Percentiles rank a stretch among this genome's conserved stretches.
These are phyloP conservation scores for Erethizon dorsatum DNA, from an alignment of 2,797 vertebrate species.

Conservation along the genomic window DNA sequence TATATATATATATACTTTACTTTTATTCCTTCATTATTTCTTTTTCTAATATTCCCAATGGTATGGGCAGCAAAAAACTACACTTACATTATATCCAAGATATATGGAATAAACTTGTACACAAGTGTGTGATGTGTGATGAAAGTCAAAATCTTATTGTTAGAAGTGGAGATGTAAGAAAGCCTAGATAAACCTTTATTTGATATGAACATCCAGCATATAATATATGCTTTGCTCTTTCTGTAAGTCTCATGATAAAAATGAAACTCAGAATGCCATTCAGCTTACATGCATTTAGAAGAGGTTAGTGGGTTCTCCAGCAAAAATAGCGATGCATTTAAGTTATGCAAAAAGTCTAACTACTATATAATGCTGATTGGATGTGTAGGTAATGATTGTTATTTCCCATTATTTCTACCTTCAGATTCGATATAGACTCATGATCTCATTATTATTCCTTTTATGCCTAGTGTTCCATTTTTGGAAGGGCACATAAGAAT, in stretches of 20 bases:
- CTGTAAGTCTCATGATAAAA: slow-evolving; percentile 19
- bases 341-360: neutral
- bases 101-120: neutral
- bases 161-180: slow-evolving; percentile 18
- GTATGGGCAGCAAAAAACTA: neutral
- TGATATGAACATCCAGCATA: slow-evolving; percentile 22
- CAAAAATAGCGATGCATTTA: slow-evolving; percentile 4
- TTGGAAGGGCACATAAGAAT: neutral
- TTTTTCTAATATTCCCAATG: neutral
- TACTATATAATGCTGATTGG: neutral
- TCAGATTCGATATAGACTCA: slow-evolving; percentile 34
- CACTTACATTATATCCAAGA: neutral
- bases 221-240: neutral
- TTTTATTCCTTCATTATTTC: slow-evolving; percentile 1
- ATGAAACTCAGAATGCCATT: neutral
- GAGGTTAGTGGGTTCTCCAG: neutral
- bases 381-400: neutral
- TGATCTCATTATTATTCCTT: slow-evolving; percentile 5
- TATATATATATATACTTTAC: neutral
- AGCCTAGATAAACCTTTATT: slow-evolving; percentile 32
- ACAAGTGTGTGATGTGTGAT: neutral
- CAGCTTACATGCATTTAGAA: slow-evolving; percentile 17
- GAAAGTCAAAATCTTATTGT: neutral
- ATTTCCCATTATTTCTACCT: neutral
- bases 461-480: neutral